Base-by-base conservation (phyloP, 2,797 vertebrate genomes). In the Cynopterus sphinx region DNA sequence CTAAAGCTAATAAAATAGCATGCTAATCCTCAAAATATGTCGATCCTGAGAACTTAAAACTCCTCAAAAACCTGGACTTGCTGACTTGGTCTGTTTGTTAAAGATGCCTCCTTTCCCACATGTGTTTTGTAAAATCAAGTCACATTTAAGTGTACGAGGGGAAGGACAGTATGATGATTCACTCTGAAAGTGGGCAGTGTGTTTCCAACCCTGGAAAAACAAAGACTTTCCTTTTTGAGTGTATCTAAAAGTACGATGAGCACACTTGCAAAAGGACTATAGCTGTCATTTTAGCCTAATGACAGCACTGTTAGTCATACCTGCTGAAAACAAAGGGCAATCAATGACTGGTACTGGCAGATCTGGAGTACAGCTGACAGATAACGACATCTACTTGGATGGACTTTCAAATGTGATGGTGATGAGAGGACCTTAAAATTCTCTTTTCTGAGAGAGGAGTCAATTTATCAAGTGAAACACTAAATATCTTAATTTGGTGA, bases 121-220 rank as follows among this genome's bases (percentile, higher is more conserved):
- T 12, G n/a, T 36, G 7, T 75, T 85, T n/a, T 96, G 13, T 77
- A 79, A 75, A 91, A 87, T 87, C 65, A 81, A 81, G 63, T 77
- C 77, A 77, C 51, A 53, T 17, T 57, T 74, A 49, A 51, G 57
- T 39, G 24, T 36, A 15, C n/a, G 63, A 33, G 12, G 17, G 68
- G 61, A 91, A 63, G 33, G 68, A 87, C 19, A 73, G 57, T 41
- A 36, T 2, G 61, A 77, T 73, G 79, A 77, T 19, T 94, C 57
- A 74, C 41, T 90, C 5, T 88, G 94, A 73, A 95, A 85, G 59
- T 49, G 41, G 84, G 68, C 28, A 65, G 82, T 26, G 0, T 46
- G 78, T 70, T 90, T 89, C 65, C 39, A 74, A 91, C 19, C 33
- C 43, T 7, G 10, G 55, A 41, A 63, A 59, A 49, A 75, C 55